A percentile compares a stretch with the other conserved stretches of the same genome.
phyloP scores from a whole-genome alignment of 30 jellyfish, hydroid and myxozoan species.

The Cassiopea xamachana region DNA sequence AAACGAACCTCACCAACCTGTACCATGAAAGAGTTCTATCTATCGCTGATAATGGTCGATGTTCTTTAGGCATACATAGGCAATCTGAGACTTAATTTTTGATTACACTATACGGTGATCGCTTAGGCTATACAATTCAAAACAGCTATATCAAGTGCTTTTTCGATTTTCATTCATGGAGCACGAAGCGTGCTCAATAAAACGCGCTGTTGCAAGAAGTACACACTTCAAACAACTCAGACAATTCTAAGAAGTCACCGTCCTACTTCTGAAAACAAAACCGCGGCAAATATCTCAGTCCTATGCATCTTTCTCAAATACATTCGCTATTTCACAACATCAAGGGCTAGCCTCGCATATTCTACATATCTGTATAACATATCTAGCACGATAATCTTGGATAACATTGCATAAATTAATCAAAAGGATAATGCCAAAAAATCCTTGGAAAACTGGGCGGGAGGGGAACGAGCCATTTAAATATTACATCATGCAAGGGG shows the following conservation, averaged over 20 bases:
- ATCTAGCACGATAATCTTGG: neutral
- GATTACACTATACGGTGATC: no score
- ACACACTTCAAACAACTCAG: neutral
- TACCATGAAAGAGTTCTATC: neutral
- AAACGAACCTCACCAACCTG: neutral
- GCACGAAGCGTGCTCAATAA: no score
- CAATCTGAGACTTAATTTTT: no score
- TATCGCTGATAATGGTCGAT: neutral
- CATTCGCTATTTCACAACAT: conserved; percentile 4
- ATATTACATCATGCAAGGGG: no score
- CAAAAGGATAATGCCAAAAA: neutral
- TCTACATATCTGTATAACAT: conserved; percentile 10
- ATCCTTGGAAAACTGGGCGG: neutral
- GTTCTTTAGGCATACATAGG: neutral
- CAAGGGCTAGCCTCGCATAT: conserved; percentile 16
- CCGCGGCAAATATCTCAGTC: neutral
- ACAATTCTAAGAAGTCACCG: neutral
- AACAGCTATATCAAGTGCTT: no score
- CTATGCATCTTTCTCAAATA: neutral
- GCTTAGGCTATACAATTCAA: no score
- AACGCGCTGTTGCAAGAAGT: no score
- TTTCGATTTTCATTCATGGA: no score
- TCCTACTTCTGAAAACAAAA: neutral
- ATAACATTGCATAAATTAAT: neutral
- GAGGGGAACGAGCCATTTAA: neutral